Conservation (phyloP, 2,113 vertebrate species). For the Nothoprocta perdicaria region DNA sequence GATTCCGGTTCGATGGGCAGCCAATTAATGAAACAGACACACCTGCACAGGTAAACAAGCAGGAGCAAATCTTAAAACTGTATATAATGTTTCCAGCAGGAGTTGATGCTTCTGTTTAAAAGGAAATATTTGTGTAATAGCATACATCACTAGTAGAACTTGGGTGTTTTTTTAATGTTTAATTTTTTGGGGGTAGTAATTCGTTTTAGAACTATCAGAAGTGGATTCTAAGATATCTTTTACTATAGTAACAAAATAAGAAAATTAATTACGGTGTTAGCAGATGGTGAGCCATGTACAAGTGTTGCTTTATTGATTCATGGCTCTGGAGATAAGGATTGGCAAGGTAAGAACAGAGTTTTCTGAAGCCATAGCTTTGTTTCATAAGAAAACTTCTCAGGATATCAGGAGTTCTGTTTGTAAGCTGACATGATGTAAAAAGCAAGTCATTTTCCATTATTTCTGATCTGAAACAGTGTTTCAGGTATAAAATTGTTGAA, state of each 20-base stretch:
- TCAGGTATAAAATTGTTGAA: not conserved
- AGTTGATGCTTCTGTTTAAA: not conserved
- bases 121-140: not conserved
- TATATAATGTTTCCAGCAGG: not conserved
- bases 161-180: not conserved
- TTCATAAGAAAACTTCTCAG: not conserved
- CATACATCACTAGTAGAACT: not conserved
- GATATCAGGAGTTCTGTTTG: not conserved
- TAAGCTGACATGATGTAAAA: not conserved
- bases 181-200: not conserved
- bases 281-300: not conserved
- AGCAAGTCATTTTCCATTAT: not conserved
- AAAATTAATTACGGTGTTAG: not conserved
- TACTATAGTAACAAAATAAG: not conserved
- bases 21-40: slow-evolving; percentile 98
- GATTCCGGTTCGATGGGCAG: slow-evolving; percentile 98
- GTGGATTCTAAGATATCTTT: not conserved
- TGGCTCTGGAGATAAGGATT: not conserved
- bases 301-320: not conserved
- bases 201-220: not conserved
- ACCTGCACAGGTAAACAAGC: slow-evolving; percentile 91
- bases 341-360: not conserved
- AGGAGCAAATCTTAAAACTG: not conserved
- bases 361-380: not conserved
- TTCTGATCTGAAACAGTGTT: not conserved